Evolutionary conservation across 2,113 vertebrate genomes (phyloP), one percentile per base, ranked within the genome.

Genomic region (Hippocampus abdominalis): DNA sequence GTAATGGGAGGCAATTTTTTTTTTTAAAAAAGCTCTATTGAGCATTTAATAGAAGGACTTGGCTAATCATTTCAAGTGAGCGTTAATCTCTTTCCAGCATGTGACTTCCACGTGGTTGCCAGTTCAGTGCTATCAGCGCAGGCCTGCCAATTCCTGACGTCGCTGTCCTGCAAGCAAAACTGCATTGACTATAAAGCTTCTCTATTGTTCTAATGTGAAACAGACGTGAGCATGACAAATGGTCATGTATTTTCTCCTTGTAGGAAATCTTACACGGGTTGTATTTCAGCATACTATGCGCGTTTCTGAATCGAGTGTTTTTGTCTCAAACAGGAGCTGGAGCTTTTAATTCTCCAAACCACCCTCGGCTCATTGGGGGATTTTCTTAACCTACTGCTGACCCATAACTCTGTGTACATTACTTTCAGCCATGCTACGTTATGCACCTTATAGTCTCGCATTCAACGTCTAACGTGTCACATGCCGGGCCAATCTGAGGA

Each of bases 61-160:
- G 78, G 73, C 67, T 80, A 80, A 81, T 84, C 68, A 78, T 84
- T 89, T 82, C 77, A 82, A 86, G 71, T 64, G 78, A 81, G 76
- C 70, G 79, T 81, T 87, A 83, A 86, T 87, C 86, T 85, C 76
- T 81, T 74, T 73, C 64, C 81, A 77, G 69, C 84, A 87, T 88
- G 84, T 88, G 84, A 87, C 82, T 84, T 79, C 81, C 83, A 86
- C 86, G 88, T 87, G 84, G 72, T 60, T 81, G 74, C 78, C 70
- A 68, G 62, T 64, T 27, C 32, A 60, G 80, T 62, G 64, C 72
- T 65, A 78, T 78, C 73, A 66, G 60, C 72, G 68, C 62, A 75
- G 8, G 56, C 46, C 57, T 76, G 60, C 66, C 68, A 77, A 77
- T 63, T 3, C 11, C 77, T 61, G 72, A 71, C 63, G 70, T 57